phyloP scores from a whole-genome alignment of 2,888 invertebrate species.

The Brachypalpus laphriformis region DNA sequence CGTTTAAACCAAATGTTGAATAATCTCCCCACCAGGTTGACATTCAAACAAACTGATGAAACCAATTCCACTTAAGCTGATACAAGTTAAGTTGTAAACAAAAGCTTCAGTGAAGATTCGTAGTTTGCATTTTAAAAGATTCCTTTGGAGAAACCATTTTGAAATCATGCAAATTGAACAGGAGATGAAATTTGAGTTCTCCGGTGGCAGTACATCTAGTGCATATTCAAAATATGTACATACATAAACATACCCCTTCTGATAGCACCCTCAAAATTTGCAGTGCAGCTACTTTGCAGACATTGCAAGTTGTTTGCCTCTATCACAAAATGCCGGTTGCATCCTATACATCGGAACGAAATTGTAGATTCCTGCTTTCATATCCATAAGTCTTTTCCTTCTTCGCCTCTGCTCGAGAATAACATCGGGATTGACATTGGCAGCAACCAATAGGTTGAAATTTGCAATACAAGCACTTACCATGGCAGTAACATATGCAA shows the following conservation, averaged over 20 bases:
- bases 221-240: background rate
- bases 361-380: background rate
- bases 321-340: background rate
- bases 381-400: background rate
- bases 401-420: background rate
- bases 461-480: background rate
- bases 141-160: background rate
- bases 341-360: background rate
- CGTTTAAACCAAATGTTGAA: no score
- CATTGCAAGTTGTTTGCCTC: background rate
- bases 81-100: background rate
- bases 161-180: conserved; percentile 2
- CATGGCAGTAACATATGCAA: background rate
- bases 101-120: background rate
- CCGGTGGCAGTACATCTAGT: background rate
- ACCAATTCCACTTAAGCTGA: background rate
- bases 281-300: background rate
- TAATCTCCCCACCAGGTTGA: no score
- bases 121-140: background rate
- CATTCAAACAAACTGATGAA: background rate
- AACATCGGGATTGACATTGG: background rate
- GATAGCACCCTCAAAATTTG: background rate
- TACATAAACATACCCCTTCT: background rate
- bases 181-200: background rate
- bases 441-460: background rate